Percentiles rank a stretch among this genome's conserved stretches.
Evolutionary conservation across 1,140 invertebrate species (phyloP).

Genomic region (Panonychus citri): DNA sequence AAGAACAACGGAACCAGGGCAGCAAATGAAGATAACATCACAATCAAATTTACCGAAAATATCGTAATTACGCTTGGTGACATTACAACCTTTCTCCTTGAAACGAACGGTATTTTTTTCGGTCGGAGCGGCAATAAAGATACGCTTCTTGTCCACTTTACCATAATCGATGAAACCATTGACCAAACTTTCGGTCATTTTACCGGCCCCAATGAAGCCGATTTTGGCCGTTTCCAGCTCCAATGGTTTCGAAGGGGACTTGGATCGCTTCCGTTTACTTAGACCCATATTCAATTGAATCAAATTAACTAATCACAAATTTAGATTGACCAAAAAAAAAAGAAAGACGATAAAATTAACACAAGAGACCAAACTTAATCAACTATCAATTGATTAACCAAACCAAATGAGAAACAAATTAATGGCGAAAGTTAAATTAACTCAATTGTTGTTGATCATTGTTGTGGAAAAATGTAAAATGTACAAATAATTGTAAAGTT

Average conservation of each 20-base stretch:
- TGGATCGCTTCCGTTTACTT: not conserved
- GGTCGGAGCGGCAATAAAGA: constrained; percentile 6
- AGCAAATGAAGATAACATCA: constrained; percentile 6
- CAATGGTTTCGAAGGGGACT: not conserved
- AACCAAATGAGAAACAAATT: no score
- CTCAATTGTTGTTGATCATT: no score
- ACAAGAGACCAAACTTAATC: no score
- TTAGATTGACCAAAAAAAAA: no score
- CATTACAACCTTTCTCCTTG: constrained; percentile 1
- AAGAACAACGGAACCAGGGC: constrained; percentile 5
- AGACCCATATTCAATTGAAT: not conserved
- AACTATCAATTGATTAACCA: no score
- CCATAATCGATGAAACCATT: constrained; percentile 4
- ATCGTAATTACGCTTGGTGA: constrained; percentile 9
- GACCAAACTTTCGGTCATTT: constrained; percentile 9
- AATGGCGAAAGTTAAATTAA: no score
- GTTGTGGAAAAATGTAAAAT: no score
- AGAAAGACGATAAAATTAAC: no score
- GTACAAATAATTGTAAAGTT: no score
- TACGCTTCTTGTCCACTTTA: constrained; percentile 8
- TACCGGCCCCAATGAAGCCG: constrained; percentile 12
- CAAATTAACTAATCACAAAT: no score
- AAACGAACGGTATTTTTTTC: constrained; percentile 4
- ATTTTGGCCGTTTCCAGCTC: constrained; percentile 6
- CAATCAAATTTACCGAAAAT: constrained; percentile 8